Percentiles rank a stretch among this genome's conserved stretches.
These are phyloP conservation scores for Sebastes iracundus DNA, from an alignment of 2,797 vertebrate genomes.

Conservation along the genomic window DNA sequence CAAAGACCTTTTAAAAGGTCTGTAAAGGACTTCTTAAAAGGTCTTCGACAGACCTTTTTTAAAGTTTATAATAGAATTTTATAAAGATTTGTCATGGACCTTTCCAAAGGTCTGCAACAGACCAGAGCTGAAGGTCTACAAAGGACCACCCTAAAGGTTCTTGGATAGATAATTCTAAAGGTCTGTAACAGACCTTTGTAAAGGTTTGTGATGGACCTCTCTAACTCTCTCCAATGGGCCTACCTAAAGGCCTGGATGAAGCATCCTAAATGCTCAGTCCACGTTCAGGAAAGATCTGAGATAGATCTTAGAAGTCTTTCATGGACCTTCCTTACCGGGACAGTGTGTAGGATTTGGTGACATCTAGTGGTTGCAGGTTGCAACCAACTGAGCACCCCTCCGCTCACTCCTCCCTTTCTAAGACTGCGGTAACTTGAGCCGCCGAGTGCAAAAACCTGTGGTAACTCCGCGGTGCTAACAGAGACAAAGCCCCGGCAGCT, in stretches of 20 bases:
- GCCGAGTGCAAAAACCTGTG: too few species aligned
- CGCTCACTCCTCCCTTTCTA: too few species aligned
- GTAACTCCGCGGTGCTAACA: background rate
- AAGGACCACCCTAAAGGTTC: background rate
- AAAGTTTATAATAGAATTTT: too few species aligned
- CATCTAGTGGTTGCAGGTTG: too few species aligned
- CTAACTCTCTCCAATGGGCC: background rate
- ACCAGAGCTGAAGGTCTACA: background rate
- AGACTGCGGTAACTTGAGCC: too few species aligned
- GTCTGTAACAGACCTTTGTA: background rate
- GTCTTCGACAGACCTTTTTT: background rate
- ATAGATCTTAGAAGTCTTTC: background rate
- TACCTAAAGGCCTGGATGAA: background rate
- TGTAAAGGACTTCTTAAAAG: too few species aligned
- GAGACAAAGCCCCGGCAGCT: slow-evolving; percentile 36
- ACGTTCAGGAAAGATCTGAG: background rate
- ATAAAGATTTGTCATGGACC: background rate
- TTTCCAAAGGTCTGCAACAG: background rate
- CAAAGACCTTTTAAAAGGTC: background rate
- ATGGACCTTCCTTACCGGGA: background rate
- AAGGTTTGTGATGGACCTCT: background rate
- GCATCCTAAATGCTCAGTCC: background rate
- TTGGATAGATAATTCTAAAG: background rate
- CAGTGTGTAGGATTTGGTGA: too few species aligned
- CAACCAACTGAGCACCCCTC: too few species aligned